A percentile compares a stretch with the other conserved stretches of the same genome.
phyloP scores from a whole-genome alignment of 2,888 invertebrate genomes.

The Chloroclystis v-ata region DNA sequence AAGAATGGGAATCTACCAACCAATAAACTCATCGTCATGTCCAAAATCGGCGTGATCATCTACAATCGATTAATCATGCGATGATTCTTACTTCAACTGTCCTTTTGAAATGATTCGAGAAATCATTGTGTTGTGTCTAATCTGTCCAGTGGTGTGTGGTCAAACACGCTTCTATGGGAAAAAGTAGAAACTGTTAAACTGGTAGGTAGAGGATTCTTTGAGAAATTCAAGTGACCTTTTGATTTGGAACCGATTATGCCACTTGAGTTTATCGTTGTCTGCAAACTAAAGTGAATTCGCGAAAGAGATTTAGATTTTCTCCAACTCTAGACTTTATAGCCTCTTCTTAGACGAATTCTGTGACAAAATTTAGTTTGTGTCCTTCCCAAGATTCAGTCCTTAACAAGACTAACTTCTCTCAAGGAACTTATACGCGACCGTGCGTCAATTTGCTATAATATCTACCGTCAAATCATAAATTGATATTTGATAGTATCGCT shows the following conservation, averaged over 20 bases:
- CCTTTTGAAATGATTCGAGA: constrained; percentile 38
- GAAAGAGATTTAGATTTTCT: too few relatives aligned
- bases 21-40: constrained; percentile 11
- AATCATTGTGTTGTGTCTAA: constrained; percentile 39
- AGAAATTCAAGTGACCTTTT: too few relatives aligned
- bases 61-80: constrained; percentile 49
- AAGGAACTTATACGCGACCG: too few relatives aligned
- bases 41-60: constrained; percentile 30
- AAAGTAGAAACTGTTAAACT: constrained; percentile 32
- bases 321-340: too few relatives aligned
- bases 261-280: too few relatives aligned
- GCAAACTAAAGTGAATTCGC: too few relatives aligned
- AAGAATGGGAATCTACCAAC: neutral
- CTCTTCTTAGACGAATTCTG: too few relatives aligned
- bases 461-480: neutral
- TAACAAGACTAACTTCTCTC: too few relatives aligned
- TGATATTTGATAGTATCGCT: neutral
- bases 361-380: too few relatives aligned
- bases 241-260: neutral
- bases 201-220: too few relatives aligned
- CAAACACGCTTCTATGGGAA: constrained; percentile 50
- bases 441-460: too few relatives aligned
- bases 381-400: too few relatives aligned
- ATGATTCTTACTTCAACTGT: constrained; percentile 37
- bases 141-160: constrained; percentile 40